These are phyloP conservation scores for Sebastes steindachneri DNA, from an alignment of 2,797 vertebrate species.

Conservation along the genomic window DNA sequence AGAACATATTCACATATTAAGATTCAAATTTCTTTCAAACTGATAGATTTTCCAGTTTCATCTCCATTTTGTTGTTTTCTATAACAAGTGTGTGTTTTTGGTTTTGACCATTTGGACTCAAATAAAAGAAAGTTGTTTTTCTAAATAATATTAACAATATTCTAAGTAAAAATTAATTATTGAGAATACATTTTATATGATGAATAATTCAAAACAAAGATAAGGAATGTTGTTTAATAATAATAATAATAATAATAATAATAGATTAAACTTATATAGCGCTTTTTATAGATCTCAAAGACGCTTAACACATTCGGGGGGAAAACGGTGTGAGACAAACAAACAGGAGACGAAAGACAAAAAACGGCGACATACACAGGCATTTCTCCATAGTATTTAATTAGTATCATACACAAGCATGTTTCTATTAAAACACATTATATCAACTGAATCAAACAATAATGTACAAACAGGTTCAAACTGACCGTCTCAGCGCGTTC, in stretches of 20 bases:
- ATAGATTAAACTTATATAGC: no score
- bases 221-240: not conserved
- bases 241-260: no score
- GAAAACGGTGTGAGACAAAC: no score
- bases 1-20: no score
- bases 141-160: not conserved
- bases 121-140: not conserved
- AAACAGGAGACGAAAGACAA: no score
- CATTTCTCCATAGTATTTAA: constrained; percentile 61
- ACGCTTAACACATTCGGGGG: no score
- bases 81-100: not conserved
- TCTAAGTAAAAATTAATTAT: not conserved
- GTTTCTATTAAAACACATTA: constrained; percentile 71
- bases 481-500: not conserved
- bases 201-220: not conserved
- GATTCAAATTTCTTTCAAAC: no score
- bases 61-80: no score
- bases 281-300: no score
- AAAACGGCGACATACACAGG: no score
- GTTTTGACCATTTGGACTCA: fast-evolving
- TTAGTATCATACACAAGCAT: constrained; percentile 74
- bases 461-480: constrained; percentile 59
- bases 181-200: not conserved
- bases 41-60: no score
- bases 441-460: constrained; percentile 59